phyloP scores from a whole-genome alignment of 2,888 invertebrate species.

The Tenthredo scrophulariae region DNA sequence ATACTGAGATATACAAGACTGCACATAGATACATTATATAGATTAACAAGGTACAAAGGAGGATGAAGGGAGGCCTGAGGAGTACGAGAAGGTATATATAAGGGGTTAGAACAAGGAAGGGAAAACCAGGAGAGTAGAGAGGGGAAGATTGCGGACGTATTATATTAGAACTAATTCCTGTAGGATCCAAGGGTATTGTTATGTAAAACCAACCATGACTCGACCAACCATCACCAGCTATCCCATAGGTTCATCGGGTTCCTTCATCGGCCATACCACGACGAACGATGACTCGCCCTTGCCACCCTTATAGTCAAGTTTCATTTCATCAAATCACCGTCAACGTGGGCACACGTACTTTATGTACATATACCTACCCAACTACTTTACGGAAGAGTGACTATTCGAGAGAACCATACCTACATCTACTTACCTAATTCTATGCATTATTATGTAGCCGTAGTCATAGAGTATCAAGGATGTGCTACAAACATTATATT shows the following conservation, averaged over 20 bases:
- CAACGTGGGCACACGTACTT: neutral
- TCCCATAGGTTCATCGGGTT: neutral
- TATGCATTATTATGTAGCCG: neutral
- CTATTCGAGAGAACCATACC: neutral
- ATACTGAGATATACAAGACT: neutral
- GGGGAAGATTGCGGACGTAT: slow-evolving; percentile 47
- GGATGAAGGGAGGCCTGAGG: slow-evolving; percentile 38
- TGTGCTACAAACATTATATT: slow-evolving; percentile 13
- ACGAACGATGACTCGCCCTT: slow-evolving; percentile 33
- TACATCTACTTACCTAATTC: slow-evolving; percentile 15
- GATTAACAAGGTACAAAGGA: slow-evolving; percentile 47
- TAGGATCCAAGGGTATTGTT: slow-evolving; percentile 40
- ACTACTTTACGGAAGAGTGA: neutral
- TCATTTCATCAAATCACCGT: slow-evolving; percentile 37
- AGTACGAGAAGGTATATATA: slow-evolving; percentile 4
- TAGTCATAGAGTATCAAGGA: neutral
- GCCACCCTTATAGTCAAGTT: slow-evolving; percentile 12
- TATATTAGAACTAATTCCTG: slow-evolving; percentile 49
- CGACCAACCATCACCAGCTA: slow-evolving; percentile 1
- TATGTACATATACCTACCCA: neutral
- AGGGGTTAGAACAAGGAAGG: slow-evolving; percentile 15
- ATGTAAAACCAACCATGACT: slow-evolving; percentile 51
- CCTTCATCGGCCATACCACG: neutral
- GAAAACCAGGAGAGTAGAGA: slow-evolving; percentile 13
- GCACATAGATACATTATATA: neutral